Conservation (phyloP, 2,113 vertebrate species). For the Odocoileus hemionus region DNA sequence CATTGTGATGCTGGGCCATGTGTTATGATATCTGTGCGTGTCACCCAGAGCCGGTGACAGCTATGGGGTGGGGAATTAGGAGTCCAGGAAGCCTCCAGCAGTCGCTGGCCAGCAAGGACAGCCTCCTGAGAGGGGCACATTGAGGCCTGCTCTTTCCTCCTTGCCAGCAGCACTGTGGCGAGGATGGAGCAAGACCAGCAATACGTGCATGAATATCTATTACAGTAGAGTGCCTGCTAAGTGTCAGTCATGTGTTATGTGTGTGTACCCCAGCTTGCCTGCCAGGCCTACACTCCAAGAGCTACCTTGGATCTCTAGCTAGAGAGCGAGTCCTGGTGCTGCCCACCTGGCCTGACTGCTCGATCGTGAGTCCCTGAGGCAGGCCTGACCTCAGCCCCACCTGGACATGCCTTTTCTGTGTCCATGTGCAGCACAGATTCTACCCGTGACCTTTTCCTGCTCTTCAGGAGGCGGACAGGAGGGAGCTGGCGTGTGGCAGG, state of each 20-base stretch:
- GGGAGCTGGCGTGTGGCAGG: rapidly evolving
- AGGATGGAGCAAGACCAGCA: neutral
- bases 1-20: neutral
- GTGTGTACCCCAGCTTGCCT: neutral
- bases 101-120: rapidly evolving
- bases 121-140: neutral
- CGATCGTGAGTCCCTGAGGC: neutral
- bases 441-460: neutral
- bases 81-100: neutral
- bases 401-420: neutral
- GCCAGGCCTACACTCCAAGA: neutral
- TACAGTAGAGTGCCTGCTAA: rapidly evolving
- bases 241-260: neutral
- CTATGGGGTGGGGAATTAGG: neutral
- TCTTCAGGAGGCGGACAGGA: neutral
- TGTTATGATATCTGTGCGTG: neutral
- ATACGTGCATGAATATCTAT: neutral
- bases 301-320: neutral
- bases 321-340: neutral
- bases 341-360: too few species aligned
- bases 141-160: neutral
- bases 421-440: neutral
- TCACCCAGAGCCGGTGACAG: conserved; percentile 19
- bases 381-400: neutral
- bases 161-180: neutral